A percentile compares a stretch with the other conserved stretches of the same genome.
These are phyloP conservation scores for Erinaceus europaeus DNA, from an alignment of 2,113 vertebrate genomes.

Conservation along the genomic window DNA sequence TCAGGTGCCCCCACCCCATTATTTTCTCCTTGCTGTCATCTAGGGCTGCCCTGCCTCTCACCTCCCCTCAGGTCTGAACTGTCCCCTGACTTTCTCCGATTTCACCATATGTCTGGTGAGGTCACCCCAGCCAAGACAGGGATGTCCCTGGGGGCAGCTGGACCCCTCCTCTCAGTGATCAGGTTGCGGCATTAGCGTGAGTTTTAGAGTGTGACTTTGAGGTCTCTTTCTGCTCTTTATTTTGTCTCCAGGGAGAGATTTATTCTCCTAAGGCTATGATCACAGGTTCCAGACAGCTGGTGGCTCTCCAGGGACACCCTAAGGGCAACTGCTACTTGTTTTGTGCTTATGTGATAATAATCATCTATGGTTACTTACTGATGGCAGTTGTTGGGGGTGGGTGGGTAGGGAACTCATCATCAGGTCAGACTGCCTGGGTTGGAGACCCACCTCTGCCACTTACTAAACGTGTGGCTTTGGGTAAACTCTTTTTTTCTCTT, in stretches of 20 bases:
- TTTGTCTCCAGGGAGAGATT: slow-evolving; percentile 25
- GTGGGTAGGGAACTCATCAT: accelerated
- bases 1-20: neutral
- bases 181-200: neutral
- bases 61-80: neutral
- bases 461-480: neutral
- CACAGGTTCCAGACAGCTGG: slow-evolving; percentile 38
- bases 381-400: accelerated
- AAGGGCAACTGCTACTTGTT: slow-evolving; percentile 29
- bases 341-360: neutral
- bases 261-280: neutral
- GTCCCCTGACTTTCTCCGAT: slow-evolving; percentile 35
- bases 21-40: neutral
- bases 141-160: slow-evolving; percentile 23
- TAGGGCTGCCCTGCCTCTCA: too few species aligned
- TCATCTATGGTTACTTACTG: neutral
- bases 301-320: neutral
- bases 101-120: slow-evolving; percentile 63
- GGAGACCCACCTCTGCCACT: neutral
- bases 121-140: slow-evolving; percentile 17
- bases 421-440: neutral
- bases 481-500: neutral
- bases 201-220: neutral
- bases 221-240: neutral
- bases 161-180: neutral